Conservation (phyloP, 1,140 invertebrate genomes). For the Brachionus calyciflorus region DNA sequence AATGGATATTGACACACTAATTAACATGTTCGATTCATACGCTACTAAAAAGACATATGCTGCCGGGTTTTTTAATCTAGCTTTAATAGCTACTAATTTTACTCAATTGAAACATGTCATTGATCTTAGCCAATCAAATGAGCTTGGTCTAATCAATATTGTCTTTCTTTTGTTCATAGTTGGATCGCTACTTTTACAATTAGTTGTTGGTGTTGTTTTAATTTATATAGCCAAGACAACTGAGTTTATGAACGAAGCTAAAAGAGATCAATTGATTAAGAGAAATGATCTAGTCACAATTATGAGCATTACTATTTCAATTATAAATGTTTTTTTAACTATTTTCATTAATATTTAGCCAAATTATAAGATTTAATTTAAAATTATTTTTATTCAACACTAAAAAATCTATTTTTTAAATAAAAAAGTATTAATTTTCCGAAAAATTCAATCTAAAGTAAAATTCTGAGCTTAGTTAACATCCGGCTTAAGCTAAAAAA, state of each 20-base stretch:
- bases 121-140: not conserved
- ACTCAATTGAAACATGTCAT: constrained; percentile 33
- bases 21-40: constrained; percentile 31
- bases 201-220: constrained; percentile 27
- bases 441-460: no score
- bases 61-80: constrained; percentile 39
- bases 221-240: constrained; percentile 31
- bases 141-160: not conserved
- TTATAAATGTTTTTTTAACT: constrained; percentile 44
- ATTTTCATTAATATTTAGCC: constrained; percentile 19
- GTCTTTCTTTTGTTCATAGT: constrained; percentile 1
- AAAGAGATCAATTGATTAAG: constrained; percentile 24
- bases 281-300: constrained; percentile 37
- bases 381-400: not conserved
- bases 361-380: no score
- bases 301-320: constrained; percentile 16
- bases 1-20: constrained; percentile 6
- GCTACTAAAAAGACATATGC: constrained; percentile 45
- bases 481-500: no score
- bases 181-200: constrained; percentile 3
- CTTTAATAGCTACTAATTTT: constrained; percentile 43
- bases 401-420: not conserved
- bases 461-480: no score
- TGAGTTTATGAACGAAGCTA: constrained; percentile 21
- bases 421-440: no score